Evolutionary conservation across 2,888 invertebrate genomes (phyloP).

Genomic region (Metacarcinus magister): DNA sequence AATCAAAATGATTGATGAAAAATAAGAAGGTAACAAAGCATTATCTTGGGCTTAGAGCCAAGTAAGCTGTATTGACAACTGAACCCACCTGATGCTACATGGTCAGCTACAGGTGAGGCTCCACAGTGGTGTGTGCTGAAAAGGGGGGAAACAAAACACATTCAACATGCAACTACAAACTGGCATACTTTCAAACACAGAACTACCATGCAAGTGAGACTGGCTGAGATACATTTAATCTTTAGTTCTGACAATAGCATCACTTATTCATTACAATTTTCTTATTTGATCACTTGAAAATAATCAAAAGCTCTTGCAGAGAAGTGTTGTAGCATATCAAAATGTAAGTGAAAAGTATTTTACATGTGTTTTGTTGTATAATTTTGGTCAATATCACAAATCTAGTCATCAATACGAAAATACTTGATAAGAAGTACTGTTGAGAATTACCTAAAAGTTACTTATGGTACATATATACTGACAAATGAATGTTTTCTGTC

Average conservation of each 20-base stretch:
- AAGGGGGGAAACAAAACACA: conserved; percentile 77
- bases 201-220: conserved; percentile 77
- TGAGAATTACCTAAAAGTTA: not conserved
- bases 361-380: not conserved
- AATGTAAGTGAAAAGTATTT: not conserved
- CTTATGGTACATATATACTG: not conserved
- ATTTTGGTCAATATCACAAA: not conserved
- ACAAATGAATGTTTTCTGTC: not conserved
- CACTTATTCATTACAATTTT: not conserved
- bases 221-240: not conserved
- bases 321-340: not conserved
- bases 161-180: conserved; percentile 80
- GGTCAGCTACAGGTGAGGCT: conserved; percentile 78
- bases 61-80: conserved; percentile 58
- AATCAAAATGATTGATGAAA: conserved; percentile 37
- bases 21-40: conserved; percentile 57
- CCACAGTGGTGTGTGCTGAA: conserved; percentile 78
- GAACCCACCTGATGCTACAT: conserved; percentile 76
- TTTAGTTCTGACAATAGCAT: not conserved
- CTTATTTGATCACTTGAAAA: not conserved
- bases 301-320: conserved; percentile 51
- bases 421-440: not conserved
- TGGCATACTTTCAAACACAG: conserved; percentile 73
- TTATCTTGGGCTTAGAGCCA: conserved; percentile 57
- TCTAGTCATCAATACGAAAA: not conserved